These are phyloP conservation scores for Maniola jurtina DNA, from an alignment of 1,140 invertebrate species.

Conservation along the genomic window DNA sequence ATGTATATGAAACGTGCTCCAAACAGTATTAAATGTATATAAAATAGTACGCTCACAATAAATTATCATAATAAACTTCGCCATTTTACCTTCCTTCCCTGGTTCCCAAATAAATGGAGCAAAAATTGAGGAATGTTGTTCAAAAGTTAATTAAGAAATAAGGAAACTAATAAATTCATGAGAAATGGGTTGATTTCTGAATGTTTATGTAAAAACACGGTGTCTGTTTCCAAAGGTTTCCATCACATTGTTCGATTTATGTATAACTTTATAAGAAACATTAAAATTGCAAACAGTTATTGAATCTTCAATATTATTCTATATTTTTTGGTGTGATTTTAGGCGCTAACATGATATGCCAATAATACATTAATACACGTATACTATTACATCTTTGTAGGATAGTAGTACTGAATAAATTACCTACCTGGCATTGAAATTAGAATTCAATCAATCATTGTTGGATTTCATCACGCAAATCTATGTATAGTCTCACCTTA, in stretches of 20 bases:
- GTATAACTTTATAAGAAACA: too few species aligned
- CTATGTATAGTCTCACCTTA: constrained; percentile 80
- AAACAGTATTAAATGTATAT: constrained; percentile 38
- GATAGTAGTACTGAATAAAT: too few species aligned
- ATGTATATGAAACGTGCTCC: constrained; percentile 30
- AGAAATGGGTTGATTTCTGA: background rate
- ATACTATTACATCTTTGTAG: too few species aligned
- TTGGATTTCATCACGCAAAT: background rate
- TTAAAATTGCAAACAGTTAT: too few species aligned
- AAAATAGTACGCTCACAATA: constrained; percentile 51
- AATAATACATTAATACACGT: too few species aligned
- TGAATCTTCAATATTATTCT: too few species aligned
- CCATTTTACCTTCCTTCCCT: constrained; percentile 74
- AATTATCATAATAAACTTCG: constrained; percentile 44
- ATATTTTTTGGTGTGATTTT: too few species aligned
- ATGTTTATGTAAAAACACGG: background rate
- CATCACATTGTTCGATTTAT: too few species aligned
- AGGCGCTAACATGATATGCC: too few species aligned
- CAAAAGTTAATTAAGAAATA: constrained; percentile 34
- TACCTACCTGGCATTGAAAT: too few species aligned
- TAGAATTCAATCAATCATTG: too few species aligned
- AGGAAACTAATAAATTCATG: background rate
- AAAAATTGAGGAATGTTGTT: constrained; percentile 59
- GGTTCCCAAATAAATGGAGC: constrained; percentile 71
- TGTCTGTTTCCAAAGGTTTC: background rate